Percentiles rank a stretch among this genome's conserved stretches.
Conservation (phyloP, 2,113 vertebrate species). For the Notarius quadriscutis region DNA sequence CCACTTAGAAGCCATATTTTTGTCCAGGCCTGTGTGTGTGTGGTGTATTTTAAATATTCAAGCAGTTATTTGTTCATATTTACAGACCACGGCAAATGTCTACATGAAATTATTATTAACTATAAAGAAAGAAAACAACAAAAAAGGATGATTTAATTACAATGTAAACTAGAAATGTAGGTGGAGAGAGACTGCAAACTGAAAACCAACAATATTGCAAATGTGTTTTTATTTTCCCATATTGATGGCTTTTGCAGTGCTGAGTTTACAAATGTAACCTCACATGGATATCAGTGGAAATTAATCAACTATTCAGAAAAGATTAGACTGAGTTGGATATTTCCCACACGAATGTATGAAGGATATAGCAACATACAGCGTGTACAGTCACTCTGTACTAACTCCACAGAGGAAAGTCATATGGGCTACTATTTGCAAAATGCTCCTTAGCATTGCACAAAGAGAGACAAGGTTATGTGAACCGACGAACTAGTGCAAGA, state of each 20-base stretch:
- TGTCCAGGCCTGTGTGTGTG: slow-evolving; percentile 21
- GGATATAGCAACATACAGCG: slow-evolving; percentile 16
- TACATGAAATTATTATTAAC: background rate
- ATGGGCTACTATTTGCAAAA: background rate
- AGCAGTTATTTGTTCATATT: slow-evolving; percentile 7
- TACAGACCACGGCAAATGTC: background rate
- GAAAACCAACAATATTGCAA: slow-evolving; percentile 10
- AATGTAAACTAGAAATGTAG: background rate
- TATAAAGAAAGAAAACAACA: background rate
- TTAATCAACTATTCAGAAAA: background rate
- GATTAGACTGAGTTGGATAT: background rate
- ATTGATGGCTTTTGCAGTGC: background rate
- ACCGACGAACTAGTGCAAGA: background rate
- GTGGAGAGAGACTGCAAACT: background rate
- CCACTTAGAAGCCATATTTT: slow-evolving; percentile 32
- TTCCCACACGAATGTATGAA: slow-evolving; percentile 1
- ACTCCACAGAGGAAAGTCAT: background rate
- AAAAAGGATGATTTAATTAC: slow-evolving; percentile 1
- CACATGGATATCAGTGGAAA: slow-evolving; percentile 1
- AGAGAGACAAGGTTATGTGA: background rate
- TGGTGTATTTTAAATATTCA: slow-evolving; percentile 27
- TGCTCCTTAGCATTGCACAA: background rate
- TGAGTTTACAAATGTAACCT: background rate
- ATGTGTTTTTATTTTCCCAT: background rate
- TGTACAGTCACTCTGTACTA: background rate